phyloP scores from a whole-genome alignment of 1,140 invertebrate genomes.

The Sarcophaga bullata region DNA sequence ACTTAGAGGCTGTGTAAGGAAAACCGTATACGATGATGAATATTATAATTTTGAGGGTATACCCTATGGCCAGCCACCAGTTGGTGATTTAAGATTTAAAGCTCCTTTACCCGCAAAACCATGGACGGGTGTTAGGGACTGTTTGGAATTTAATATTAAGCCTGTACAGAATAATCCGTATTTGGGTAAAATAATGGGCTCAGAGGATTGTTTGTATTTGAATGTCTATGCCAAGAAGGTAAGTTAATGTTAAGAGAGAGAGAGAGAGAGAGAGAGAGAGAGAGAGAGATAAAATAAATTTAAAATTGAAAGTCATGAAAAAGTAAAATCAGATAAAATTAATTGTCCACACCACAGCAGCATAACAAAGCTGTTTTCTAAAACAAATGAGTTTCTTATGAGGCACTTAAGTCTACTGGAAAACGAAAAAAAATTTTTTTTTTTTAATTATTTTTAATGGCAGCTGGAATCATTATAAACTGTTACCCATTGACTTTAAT shows the following conservation, averaged over 20 bases:
- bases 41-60: conserved; percentile 71
- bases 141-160: conserved; percentile 49
- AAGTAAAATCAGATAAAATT: neutral
- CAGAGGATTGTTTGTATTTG: conserved; percentile 66
- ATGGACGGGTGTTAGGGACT: conserved; percentile 64
- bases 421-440: too few relatives aligned
- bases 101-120: conserved; percentile 65
- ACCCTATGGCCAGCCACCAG: conserved; percentile 78
- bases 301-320: neutral
- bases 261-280: too few relatives aligned
- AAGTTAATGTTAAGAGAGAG: conserved; percentile 33
- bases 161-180: conserved; percentile 51
- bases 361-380: neutral
- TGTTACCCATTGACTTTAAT: too few relatives aligned
- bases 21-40: conserved; percentile 51
- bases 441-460: too few relatives aligned
- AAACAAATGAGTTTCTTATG: too few relatives aligned
- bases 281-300: too few relatives aligned
- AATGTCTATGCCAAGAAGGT: conserved; percentile 61
- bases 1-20: conserved; percentile 52
- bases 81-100: conserved; percentile 72
- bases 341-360: too few relatives aligned
- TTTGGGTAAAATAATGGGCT: conserved; percentile 54
- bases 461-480: too few relatives aligned
- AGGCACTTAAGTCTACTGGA: too few relatives aligned